Evolutionary conservation across 2,113 vertebrate species (phyloP).

Genomic region (Clupea harengus): DNA sequence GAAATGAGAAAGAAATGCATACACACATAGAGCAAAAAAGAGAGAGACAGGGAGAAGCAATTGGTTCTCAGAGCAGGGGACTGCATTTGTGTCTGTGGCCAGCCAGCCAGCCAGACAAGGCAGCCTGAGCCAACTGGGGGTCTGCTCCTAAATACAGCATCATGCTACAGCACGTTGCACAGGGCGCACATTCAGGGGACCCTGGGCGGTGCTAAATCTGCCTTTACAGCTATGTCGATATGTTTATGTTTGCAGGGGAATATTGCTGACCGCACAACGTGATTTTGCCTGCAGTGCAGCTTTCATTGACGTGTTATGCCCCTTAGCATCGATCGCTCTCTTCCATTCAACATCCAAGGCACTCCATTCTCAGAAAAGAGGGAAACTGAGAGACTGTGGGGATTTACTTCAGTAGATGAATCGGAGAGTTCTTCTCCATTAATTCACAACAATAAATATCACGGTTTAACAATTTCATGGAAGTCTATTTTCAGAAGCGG

Average conservation of each 20-base stretch:
- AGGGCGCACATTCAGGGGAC: neutral
- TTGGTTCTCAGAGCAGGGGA: neutral
- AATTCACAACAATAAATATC: neutral
- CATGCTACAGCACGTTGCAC: neutral
- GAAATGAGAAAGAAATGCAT: neutral
- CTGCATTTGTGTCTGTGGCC: neutral
- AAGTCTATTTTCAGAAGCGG: neutral
- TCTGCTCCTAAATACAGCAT: constrained; percentile 1
- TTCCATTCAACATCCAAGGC: neutral
- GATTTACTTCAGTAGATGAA: neutral
- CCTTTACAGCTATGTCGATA: constrained; percentile 11
- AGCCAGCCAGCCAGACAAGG: neutral
- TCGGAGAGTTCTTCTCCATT: neutral
- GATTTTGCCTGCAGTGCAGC: constrained; percentile 18
- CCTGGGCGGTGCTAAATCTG: neutral
- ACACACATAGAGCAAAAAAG: neutral
- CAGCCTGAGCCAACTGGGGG: neutral
- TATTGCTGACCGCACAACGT: constrained; percentile 19
- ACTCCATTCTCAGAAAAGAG: neutral
- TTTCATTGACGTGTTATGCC: constrained; percentile 18
- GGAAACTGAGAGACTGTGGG: neutral
- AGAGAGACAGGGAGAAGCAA: neutral
- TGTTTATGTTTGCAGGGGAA: constrained; percentile 19
- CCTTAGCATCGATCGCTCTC: constrained; percentile 9
- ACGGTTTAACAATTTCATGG: neutral